Evolutionary conservation across 2,888 invertebrate genomes (phyloP), one percentile per base, ranked within the genome.

Genomic region (Omphaloscelis lunosa): DNA sequence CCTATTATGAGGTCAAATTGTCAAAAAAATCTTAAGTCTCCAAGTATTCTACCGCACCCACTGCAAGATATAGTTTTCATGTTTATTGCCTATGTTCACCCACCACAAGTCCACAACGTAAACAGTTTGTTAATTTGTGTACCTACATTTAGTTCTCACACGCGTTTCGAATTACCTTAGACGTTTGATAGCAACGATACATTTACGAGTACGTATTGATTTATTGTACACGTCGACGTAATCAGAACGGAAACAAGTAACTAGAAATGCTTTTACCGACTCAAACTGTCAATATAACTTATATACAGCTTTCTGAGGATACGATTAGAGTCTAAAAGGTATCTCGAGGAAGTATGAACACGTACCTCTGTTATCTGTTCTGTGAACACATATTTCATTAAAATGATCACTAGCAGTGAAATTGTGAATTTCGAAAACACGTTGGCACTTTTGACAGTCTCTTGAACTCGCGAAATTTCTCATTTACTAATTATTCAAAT

Each of bases 401-500:
- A 68, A 71, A 72, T 77, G 79, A 59, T 69, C 66, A 61, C 29
- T 51, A 58, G 39, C 34, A 66, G 80, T 41, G 85, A 87, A 86
- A 88, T 85, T 82, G 71, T 48, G 62, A 77, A 74, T 68, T 79
- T 39, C 53, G 65, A 76, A 74, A 76, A 79, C 65, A 84, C 75
- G 72, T 78, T 76, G 66, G 23, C 58, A 76, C 53, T 84, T 86
- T 77, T 81, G 70, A 68, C 70, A 82, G 53, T 72, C n/a, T n/a
- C 63, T 59, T 45, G 20, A 67, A 70, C 72, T 79, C 41, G 61
- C 62, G 45, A 86, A 84, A 79, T 79, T 78, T 88, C 79, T 80
- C 66, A 63, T 29, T 68, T 51, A 72, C 63, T 79, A 83, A 76
- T 72, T 85, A 82, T 77, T 78, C 66, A 87, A 80, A 75, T 78